Base-by-base conservation (phyloP, 2,797 vertebrate genomes). In the Enteromius radiatus region DNA sequence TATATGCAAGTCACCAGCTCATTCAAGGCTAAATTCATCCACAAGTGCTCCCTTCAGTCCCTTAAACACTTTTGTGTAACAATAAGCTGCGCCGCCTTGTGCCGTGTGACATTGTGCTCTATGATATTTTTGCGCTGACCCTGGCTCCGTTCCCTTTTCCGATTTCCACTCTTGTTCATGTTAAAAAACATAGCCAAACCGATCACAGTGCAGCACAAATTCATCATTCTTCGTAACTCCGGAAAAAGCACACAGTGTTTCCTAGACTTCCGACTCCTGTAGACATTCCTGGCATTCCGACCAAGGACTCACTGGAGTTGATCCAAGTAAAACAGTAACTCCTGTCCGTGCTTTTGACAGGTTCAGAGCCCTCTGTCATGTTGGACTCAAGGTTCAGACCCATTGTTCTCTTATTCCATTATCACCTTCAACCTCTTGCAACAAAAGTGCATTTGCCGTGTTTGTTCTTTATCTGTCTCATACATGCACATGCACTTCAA, bases 321-420 rank as follows among this genome's bases (percentile, higher is more conserved):
- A 87, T 87, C 88, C 49, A 88, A 87, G 87, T 86, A 83, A 89
- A 91, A 92, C 47, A 90, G 88, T 84, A 87, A 87, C 85, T 86
- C 61, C 28, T 73, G 61, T 76, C 64, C 19, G 23, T 61, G 65
- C 43, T 70, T 64, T 76, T 65, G 82, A 87, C 76, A 81, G 80
- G 76, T 84, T 88, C 71, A 33, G 84, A 70, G 63, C 71, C 86
- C 61, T 49, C 43, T 23, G 43, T 3, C 4, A 33, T 63, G 47
- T 5, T 56, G 83, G 71, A 21, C 47, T 28, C 43, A 63, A 23
- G 54, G 69, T 45, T 81, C 71, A 76, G 69, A 52, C 21, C 59
- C 47, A 85, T 84, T 85, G 80, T 83, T 86, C 74, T 47, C 54
- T 70, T 61, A 77, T 59, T 59, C 26, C 64, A 63, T 78, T 52